These are phyloP conservation scores for Cerastis leucographa DNA, from an alignment of 2,888 invertebrate genomes.

Conservation along the genomic window DNA sequence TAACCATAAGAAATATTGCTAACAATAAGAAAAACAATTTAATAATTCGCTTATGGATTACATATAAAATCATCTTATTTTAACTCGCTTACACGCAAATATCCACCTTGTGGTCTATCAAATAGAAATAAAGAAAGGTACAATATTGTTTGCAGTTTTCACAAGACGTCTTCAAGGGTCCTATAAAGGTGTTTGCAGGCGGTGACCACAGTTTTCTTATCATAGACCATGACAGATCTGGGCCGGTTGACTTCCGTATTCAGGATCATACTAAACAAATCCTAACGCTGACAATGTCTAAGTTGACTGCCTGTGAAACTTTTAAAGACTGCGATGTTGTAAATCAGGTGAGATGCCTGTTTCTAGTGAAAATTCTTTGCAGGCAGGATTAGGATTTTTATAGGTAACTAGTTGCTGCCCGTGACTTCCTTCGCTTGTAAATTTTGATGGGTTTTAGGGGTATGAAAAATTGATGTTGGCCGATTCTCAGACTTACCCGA, in stretches of 20 bases:
- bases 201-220: conserved; percentile 97
- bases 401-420: too few relatives aligned
- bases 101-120: conserved; percentile 20
- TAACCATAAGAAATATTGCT: too few relatives aligned
- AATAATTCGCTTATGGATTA: not conserved
- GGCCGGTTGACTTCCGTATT: conserved; percentile 92
- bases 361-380: not conserved
- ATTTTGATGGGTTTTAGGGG: too few relatives aligned
- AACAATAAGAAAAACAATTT: not conserved
- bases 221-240: conserved; percentile 85
- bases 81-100: conserved; percentile 42
- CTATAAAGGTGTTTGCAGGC: conserved; percentile 93
- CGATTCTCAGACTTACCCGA: too few relatives aligned
- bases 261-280: conserved; percentile 92
- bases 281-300: conserved; percentile 91
- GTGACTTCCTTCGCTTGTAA: too few relatives aligned
- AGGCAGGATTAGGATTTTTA: not conserved
- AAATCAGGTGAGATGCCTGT: conserved; percentile 87
- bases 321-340: conserved; percentile 92
- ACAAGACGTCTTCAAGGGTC: conserved; percentile 82
- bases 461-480: too few relatives aligned
- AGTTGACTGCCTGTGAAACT: conserved; percentile 91
- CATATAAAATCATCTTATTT: conserved; percentile 19
- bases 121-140: conserved; percentile 19
- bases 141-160: conserved; percentile 78